Evolutionary conservation across 2,888 invertebrate genomes (phyloP).

Genomic region (Cabera pusaria): DNA sequence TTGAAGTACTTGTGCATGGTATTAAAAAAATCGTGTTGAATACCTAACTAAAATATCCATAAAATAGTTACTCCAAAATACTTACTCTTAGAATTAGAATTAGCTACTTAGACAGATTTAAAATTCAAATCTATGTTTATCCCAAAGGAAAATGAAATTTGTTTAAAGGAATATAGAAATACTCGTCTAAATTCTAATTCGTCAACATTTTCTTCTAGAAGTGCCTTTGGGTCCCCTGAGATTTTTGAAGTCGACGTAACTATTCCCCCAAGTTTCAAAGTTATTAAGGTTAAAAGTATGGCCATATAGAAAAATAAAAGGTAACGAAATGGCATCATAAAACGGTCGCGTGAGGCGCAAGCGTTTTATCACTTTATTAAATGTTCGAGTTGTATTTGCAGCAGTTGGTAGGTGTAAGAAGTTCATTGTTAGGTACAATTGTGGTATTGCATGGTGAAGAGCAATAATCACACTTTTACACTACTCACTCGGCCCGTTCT

Average conservation of each 20-base stretch:
- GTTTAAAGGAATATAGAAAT: conserved; percentile 6
- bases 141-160: conserved; percentile 11
- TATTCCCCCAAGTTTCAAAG: conserved; percentile 45
- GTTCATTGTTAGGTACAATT: conserved; percentile 40
- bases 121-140: neutral
- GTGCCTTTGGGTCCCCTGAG: conserved; percentile 34
- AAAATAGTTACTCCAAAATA: too few species aligned
- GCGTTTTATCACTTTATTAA: conserved; percentile 74
- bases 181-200: conserved; percentile 33
- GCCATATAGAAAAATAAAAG: conserved; percentile 46
- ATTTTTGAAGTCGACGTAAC: conserved; percentile 33
- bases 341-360: conserved; percentile 64
- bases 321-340: conserved; percentile 57
- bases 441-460: conserved; percentile 41
- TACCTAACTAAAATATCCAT: too few species aligned
- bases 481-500: conserved; percentile 33
- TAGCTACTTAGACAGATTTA: too few species aligned
- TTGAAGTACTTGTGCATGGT: too few species aligned
- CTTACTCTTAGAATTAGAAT: too few species aligned
- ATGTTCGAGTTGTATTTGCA: conserved; percentile 55
- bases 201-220: conserved; percentile 32
- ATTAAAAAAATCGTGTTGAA: too few species aligned
- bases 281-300: conserved; percentile 51
- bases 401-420: conserved; percentile 43
- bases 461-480: conserved; percentile 44